A percentile compares a stretch with the other conserved stretches of the same genome.
These are phyloP conservation scores for Engraulis encrasicolus DNA, from an alignment of 2,113 vertebrate genomes.

Conservation along the genomic window DNA sequence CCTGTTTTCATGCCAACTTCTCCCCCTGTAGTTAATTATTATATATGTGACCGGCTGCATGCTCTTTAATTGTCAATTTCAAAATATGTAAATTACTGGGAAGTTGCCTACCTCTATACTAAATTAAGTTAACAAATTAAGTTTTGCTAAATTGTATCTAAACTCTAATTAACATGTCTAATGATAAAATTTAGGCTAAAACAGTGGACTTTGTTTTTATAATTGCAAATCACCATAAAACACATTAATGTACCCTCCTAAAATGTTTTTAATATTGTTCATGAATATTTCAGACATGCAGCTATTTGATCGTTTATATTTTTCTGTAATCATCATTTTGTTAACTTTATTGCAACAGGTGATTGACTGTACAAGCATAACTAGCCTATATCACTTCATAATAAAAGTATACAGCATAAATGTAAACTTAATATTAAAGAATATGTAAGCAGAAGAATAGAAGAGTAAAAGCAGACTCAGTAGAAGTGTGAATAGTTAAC, in stretches of 20 bases:
- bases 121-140: no score
- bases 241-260: neutral
- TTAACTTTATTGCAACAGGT: no score
- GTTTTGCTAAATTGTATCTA: neutral
- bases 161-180: neutral
- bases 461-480: no score
- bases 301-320: neutral
- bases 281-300: neutral
- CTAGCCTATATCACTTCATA: no score
- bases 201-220: neutral
- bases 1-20: neutral
- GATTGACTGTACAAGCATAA: no score
- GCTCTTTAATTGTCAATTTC: neutral
- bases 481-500: no score
- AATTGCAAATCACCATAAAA: neutral
- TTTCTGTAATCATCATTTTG: no score
- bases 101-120: no score
- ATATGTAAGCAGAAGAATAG: no score
- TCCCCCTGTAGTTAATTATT: neutral
- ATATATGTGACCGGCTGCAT: neutral
- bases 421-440: neutral
- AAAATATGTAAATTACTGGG: no score
- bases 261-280: neutral
- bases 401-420: neutral
- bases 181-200: constrained; percentile 53